Evolutionary conservation across 2,888 invertebrate genomes (phyloP).

Genomic region (Morpho achilles): DNA sequence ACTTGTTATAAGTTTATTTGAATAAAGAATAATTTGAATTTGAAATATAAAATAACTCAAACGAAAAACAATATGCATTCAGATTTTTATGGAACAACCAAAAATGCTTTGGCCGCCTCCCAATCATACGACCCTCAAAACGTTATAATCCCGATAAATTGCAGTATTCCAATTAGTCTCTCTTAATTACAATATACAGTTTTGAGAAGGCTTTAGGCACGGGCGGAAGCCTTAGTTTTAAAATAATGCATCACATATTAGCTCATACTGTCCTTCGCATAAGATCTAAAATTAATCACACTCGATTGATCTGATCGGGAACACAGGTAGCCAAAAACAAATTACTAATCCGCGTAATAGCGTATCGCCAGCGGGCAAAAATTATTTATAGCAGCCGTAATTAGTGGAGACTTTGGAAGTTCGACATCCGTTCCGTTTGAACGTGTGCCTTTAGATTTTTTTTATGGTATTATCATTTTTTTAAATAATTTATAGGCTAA

Average conservation of each 20-base stretch:
- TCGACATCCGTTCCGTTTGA: constrained; percentile 25
- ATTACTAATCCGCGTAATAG: constrained; percentile 66
- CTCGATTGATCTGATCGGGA: constrained; percentile 35
- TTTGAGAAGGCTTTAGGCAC: constrained; percentile 34
- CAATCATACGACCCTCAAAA: background rate
- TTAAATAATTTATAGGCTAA: constrained; percentile 1
- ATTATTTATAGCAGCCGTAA: constrained; percentile 36
- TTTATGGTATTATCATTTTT: constrained; percentile 20
- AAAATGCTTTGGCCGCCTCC: too few species aligned
- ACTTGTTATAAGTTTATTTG: too few species aligned
- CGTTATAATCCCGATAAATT: constrained; percentile 22
- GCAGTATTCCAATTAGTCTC: constrained; percentile 27
- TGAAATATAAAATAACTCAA: too few species aligned
- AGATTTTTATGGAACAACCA: too few species aligned
- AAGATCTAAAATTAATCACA: constrained; percentile 6
- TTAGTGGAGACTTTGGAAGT: constrained; percentile 29
- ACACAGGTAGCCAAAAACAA: constrained; percentile 68
- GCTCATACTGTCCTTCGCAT: background rate
- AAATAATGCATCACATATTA: background rate
- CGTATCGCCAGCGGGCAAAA: constrained; percentile 41
- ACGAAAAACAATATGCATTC: too few species aligned
- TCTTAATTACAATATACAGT: constrained; percentile 24
- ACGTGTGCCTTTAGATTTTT: constrained; percentile 11
- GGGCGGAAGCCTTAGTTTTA: constrained; percentile 43
- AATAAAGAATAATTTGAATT: too few species aligned